Conservation (phyloP, 2,888 invertebrate genomes). For the Fragum whitleyi region DNA sequence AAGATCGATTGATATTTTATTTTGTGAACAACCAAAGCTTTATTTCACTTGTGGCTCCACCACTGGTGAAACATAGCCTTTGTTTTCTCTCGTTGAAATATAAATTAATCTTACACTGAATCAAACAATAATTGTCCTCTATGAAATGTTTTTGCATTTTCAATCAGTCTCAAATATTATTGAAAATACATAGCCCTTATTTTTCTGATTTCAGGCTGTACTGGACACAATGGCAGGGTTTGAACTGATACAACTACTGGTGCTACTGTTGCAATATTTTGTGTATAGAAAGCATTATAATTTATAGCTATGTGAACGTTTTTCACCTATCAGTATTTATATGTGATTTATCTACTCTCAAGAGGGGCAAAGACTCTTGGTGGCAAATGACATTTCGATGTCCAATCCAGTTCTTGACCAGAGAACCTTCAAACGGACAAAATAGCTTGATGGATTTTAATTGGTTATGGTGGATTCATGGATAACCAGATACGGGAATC, state of each 20-base stretch:
- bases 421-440: neutral
- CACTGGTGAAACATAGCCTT: no score
- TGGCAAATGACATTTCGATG: conserved; percentile 27
- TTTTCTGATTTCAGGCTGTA: neutral
- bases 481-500: no score
- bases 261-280: conserved; percentile 67
- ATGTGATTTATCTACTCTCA: conserved; percentile 47
- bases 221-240: conserved; percentile 40
- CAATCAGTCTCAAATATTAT: no score
- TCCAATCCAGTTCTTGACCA: conserved; percentile 10
- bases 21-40: no score
- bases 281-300: conserved; percentile 71
- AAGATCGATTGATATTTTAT: no score
- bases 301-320: conserved; percentile 59
- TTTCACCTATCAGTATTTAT: conserved; percentile 68
- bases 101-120: no score
- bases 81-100: no score
- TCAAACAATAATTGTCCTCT: no score
- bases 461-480: no score
- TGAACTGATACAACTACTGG: conserved; percentile 36
- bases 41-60: no score
- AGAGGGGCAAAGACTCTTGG: conserved; percentile 49
- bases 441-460: no score
- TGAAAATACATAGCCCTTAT: neutral
- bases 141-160: no score